phyloP scores from a whole-genome alignment of 2,113 vertebrate species.

The Periophthalmus modestus region DNA sequence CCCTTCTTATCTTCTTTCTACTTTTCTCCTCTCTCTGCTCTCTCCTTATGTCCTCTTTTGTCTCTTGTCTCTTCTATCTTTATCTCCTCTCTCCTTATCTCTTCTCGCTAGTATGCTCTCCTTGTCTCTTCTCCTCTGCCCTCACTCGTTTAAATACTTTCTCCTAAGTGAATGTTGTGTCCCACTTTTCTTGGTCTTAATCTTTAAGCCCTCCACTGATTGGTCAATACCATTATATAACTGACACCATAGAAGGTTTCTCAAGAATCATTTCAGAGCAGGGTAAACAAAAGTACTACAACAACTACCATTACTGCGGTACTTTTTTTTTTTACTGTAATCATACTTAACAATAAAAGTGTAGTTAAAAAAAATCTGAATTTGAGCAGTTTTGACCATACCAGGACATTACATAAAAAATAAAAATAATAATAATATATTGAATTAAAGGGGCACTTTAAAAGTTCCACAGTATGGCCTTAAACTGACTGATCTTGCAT shows the following conservation, averaged over 20 bases:
- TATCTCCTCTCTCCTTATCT: too few relatives aligned
- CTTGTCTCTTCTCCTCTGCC: background rate
- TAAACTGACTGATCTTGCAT: too few relatives aligned
- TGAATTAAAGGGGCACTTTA: too few relatives aligned
- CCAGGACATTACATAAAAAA: too few relatives aligned
- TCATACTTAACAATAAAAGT: too few relatives aligned
- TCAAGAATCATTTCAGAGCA: background rate
- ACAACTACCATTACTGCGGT: background rate
- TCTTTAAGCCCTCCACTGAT: slow-evolving; percentile 28
- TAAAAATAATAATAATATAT: too few relatives aligned
- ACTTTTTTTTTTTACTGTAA: too few relatives aligned
- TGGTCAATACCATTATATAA: slow-evolving; percentile 39
- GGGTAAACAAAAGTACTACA: background rate
- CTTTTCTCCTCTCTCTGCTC: background rate
- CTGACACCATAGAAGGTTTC: background rate
- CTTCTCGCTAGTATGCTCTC: background rate
- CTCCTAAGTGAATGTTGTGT: background rate
- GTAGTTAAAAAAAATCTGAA: too few relatives aligned
- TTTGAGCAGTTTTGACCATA: too few relatives aligned
- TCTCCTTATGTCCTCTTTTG: background rate
- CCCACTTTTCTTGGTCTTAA: background rate
- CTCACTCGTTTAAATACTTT: background rate
- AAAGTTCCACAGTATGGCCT: too few relatives aligned
- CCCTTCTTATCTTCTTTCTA: background rate
- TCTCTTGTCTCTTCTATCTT: too few relatives aligned